Evolutionary conservation across 2,888 invertebrate genomes (phyloP).

Genomic region (Nasonovia ribisnigri): DNA sequence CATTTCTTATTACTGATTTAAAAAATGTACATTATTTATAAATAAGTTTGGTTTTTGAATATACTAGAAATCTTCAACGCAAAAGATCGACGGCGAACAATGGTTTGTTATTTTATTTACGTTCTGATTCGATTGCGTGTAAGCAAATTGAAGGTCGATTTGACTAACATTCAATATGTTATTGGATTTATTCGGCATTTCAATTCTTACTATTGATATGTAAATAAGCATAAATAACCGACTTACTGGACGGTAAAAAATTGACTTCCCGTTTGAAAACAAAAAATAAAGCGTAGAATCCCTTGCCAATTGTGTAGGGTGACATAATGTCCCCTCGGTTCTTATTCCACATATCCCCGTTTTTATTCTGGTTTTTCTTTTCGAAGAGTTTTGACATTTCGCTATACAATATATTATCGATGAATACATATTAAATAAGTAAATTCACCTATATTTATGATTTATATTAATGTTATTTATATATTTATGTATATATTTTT

Average conservation of each 20-base stretch:
- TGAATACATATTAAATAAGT: neutral
- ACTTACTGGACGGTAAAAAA: conserved; percentile 52
- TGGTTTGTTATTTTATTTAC: conserved; percentile 40
- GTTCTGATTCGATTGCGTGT: conserved; percentile 31
- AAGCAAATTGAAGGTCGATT: conserved; percentile 37
- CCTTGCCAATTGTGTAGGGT: conserved; percentile 45
- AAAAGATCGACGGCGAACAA: neutral
- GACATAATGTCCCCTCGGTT: conserved; percentile 46
- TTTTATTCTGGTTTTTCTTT: conserved; percentile 6
- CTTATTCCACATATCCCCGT: neutral
- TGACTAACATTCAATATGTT: conserved; percentile 59
- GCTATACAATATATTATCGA: neutral
- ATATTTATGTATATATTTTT: neutral
- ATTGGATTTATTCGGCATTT: conserved; percentile 50
- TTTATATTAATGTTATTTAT: too few species aligned
- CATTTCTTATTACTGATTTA: neutral
- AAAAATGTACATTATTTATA: neutral
- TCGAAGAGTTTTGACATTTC: conserved; percentile 16
- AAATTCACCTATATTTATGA: neutral
- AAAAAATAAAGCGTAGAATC: conserved; percentile 35
- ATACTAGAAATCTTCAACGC: neutral
- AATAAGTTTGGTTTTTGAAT: neutral
- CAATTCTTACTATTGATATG: conserved; percentile 59
- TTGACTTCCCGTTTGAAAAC: conserved; percentile 57
- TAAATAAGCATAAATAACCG: conserved; percentile 60